Evolutionary conservation across 2,113 vertebrate genomes (phyloP).

Genomic region (Hipposideros armiger): DNA sequence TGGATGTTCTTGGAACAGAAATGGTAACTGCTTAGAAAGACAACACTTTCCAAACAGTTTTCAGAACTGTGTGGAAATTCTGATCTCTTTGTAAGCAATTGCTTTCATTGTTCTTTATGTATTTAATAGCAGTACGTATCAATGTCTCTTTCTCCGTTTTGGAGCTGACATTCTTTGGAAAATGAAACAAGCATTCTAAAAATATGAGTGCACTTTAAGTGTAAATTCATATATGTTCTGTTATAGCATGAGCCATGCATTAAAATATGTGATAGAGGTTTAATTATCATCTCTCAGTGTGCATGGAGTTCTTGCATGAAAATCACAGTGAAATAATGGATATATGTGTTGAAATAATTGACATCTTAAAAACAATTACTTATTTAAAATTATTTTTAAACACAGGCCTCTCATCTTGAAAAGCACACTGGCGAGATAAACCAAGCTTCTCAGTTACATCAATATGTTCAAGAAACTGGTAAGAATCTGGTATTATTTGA

Average conservation of each 20-base stretch:
- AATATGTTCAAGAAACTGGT: constrained; percentile 87
- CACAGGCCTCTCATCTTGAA: constrained; percentile 84
- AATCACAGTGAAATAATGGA: constrained; percentile 39
- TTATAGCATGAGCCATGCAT: background rate
- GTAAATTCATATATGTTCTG: background rate
- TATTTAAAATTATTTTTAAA: constrained; percentile 78
- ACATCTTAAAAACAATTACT: constrained; percentile 60
- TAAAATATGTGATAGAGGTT: constrained; percentile 41
- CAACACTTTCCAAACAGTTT: constrained; percentile 14
- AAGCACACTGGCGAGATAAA: constrained; percentile 83
- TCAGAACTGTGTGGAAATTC: constrained; percentile 32
- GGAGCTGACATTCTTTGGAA: constrained; percentile 16
- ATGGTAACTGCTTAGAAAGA: constrained; percentile 88
- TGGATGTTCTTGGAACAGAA: constrained; percentile 87
- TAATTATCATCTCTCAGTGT: constrained; percentile 5
- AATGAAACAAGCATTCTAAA: background rate
- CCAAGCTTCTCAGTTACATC: constrained; percentile 80
- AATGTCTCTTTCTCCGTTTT: constrained; percentile 33
- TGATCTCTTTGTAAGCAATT: constrained; percentile 1
- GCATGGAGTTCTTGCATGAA: constrained; percentile 18
- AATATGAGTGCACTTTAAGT: background rate
- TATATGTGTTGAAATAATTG: constrained; percentile 42
- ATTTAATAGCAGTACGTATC: constrained; percentile 30
- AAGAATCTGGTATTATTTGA: constrained; percentile 65
- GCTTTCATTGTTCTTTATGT: constrained; percentile 58